phyloP scores from a whole-genome alignment of 92 coral and sea anemone genomes.

The Desmophyllum pertusum region DNA sequence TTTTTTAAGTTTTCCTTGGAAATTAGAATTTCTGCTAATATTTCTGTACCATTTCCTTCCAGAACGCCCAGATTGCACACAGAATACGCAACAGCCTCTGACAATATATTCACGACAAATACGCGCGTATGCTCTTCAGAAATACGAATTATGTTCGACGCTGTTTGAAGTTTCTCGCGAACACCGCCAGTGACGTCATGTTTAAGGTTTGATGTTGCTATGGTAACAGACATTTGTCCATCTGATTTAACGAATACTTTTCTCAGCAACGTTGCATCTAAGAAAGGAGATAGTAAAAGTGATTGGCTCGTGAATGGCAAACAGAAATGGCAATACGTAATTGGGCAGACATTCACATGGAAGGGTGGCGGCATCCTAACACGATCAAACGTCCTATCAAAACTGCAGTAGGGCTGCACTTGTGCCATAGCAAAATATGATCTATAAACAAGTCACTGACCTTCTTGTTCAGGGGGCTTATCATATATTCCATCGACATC shows the following conservation, averaged over 20 bases:
- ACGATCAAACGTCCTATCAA: neutral
- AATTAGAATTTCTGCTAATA: constrained; percentile 29
- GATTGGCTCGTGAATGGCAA: neutral
- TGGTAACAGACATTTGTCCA: constrained; percentile 64
- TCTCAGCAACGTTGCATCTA: constrained; percentile 68
- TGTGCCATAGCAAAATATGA: neutral
- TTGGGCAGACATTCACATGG: no score
- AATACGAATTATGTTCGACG: constrained; percentile 60
- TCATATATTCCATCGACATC: constrained; percentile 83
- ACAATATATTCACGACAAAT: constrained; percentile 61
- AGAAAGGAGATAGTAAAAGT: neutral
- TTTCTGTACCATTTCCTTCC: constrained; percentile 56
- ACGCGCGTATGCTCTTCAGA: constrained; percentile 64
- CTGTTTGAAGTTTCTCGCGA: constrained; percentile 74
- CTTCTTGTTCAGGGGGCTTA: constrained; percentile 74
- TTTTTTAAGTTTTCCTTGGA: no score
- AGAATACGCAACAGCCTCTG: constrained; percentile 54
- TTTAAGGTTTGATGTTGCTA: constrained; percentile 67
- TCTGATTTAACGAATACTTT: constrained; percentile 54
- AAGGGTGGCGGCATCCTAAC: neutral
- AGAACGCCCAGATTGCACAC: constrained; percentile 65
- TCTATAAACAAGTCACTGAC: constrained; percentile 32
- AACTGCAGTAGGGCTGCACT: neutral
- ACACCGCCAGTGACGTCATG: constrained; percentile 92
- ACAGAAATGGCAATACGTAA: no score